Evolutionary conservation across 2,113 vertebrate species (phyloP).

Genomic region (Phoenicopterus ruber): DNA sequence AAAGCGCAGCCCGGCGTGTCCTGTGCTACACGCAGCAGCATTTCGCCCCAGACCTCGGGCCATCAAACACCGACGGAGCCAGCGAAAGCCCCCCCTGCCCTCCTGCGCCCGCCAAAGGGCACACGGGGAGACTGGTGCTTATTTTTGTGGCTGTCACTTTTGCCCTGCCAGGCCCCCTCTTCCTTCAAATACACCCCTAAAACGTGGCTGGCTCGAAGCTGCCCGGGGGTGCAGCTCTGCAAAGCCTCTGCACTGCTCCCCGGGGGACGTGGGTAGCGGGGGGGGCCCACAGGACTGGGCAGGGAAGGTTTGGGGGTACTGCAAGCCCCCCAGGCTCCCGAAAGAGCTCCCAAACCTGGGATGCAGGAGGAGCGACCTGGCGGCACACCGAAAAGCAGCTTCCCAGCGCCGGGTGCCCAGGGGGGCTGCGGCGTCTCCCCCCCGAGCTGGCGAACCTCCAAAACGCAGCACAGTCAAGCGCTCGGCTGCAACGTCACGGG

Average conservation of each 20-base stretch:
- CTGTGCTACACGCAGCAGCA: fast-evolving
- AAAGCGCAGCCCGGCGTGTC: neutral
- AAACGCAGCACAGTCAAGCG: neutral
- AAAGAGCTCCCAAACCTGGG: neutral
- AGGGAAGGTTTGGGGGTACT: neutral
- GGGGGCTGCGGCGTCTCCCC: neutral
- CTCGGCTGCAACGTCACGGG: neutral
- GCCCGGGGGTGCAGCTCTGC: neutral
- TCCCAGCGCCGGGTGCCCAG: neutral
- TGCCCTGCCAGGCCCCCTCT: neutral
- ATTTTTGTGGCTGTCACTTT: neutral
- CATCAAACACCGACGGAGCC: fast-evolving
- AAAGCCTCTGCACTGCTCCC: neutral
- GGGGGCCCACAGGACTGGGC: too few relatives aligned
- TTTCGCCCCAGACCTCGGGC: neutral
- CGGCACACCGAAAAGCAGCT: neutral
- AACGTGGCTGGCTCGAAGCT: fast-evolving
- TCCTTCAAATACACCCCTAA: neutral
- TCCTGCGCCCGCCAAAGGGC: fast-evolving
- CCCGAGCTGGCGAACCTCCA: neutral
- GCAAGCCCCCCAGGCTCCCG: neutral
- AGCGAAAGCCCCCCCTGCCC: fast-evolving
- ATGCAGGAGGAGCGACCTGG: neutral
- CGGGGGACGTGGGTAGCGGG: fast-evolving
- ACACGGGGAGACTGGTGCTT: fast-evolving